Conservation (phyloP, 2,888 invertebrate genomes). For the Idaea aversata region DNA sequence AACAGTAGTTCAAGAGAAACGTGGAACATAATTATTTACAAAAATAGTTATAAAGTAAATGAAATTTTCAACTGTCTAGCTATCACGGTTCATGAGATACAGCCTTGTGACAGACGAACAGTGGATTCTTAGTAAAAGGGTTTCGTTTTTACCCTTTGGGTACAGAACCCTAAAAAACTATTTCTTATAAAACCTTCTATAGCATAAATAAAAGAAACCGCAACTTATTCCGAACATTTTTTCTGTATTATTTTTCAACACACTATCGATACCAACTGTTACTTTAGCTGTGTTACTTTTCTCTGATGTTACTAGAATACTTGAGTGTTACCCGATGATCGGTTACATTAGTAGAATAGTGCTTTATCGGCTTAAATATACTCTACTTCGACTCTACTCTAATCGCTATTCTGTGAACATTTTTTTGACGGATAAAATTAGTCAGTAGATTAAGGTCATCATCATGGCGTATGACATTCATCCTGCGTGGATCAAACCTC, state of each 20-base stretch:
- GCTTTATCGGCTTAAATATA: not conserved
- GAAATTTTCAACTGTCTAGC: no score
- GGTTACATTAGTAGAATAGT: not conserved
- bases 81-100: no score
- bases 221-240: not conserved
- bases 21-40: no score
- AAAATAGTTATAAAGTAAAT: no score
- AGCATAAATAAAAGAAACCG: not conserved
- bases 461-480: no score
- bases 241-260: not conserved
- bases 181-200: not conserved
- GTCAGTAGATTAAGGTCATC: no score
- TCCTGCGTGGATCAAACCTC: no score
- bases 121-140: no score
- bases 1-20: no score
- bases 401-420: not conserved
- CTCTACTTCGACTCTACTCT: no score
- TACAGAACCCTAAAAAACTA: not conserved
- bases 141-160: no score
- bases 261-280: not conserved
- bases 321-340: not conserved
- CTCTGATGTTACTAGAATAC: not conserved
- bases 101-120: no score
- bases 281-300: not conserved
- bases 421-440: not conserved